These are phyloP conservation scores for Pterois miles DNA, from an alignment of 2,797 vertebrate species.

Conservation along the genomic window DNA sequence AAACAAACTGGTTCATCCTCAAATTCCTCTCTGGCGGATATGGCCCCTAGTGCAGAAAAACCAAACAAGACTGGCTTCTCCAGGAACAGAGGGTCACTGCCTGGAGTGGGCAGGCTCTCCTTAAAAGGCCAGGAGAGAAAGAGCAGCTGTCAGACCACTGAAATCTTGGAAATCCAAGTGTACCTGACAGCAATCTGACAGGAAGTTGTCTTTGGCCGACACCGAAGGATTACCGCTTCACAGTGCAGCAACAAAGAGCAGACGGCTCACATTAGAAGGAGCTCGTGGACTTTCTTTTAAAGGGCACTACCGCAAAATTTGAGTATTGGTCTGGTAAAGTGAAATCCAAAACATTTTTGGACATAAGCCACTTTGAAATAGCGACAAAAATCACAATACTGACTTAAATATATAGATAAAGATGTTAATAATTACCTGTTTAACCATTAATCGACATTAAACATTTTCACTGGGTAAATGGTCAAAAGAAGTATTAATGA, in stretches of 20 bases:
- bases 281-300: background rate
- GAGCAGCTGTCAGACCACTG: conserved; percentile 60
- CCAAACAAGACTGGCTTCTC: conserved; percentile 68
- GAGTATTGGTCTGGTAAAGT: background rate
- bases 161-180: conserved; percentile 47
- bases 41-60: conserved; percentile 65
- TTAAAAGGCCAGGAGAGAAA: conserved; percentile 64
- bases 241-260: conserved; percentile 23
- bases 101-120: conserved; percentile 56
- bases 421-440: too few relatives aligned
- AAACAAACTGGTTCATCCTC: conserved; percentile 74
- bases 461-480: too few relatives aligned
- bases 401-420: too few relatives aligned
- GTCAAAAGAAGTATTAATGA: too few relatives aligned
- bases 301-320: background rate
- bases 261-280: background rate
- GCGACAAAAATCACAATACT: too few relatives aligned
- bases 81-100: conserved; percentile 68
- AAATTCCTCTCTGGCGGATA: conserved; percentile 66
- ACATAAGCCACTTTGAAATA: background rate
- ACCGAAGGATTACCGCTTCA: conserved; percentile 31
- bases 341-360: background rate
- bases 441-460: too few relatives aligned
- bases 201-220: conserved; percentile 69
- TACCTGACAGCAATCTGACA: conserved; percentile 66